A percentile compares a stretch with the other conserved stretches of the same genome.
phyloP scores from a whole-genome alignment of 2,113 vertebrate species.

The Silurus meridionalis region DNA sequence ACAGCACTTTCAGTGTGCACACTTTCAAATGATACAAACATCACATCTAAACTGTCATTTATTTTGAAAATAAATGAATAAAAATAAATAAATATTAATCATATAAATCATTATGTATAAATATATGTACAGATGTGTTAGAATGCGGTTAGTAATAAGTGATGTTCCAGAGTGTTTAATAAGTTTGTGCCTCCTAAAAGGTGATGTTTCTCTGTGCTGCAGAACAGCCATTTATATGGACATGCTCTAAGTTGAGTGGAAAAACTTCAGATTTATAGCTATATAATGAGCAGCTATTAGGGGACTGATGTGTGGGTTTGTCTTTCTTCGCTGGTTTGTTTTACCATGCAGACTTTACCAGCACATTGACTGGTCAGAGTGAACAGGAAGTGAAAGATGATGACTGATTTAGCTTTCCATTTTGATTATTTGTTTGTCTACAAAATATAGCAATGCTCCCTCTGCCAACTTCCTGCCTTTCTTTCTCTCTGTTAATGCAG shows the following conservation, averaged over 20 bases:
- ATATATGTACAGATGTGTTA: constrained; percentile 5
- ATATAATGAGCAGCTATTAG: constrained; percentile 54
- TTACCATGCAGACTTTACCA: constrained; percentile 64
- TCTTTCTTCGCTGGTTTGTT: constrained; percentile 46
- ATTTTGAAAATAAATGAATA: neutral
- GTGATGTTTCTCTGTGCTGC: constrained; percentile 47
- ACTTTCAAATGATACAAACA: neutral
- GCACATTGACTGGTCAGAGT: constrained; percentile 49
- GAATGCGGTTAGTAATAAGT: constrained; percentile 31
- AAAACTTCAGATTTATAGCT: constrained; percentile 67
- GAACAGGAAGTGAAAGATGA: constrained; percentile 17
- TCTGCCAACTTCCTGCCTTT: constrained; percentile 8
- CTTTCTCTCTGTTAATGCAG: constrained; percentile 31
- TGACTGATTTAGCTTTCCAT: neutral
- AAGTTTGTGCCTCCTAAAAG: constrained; percentile 40
- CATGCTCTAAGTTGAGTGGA: constrained; percentile 55
- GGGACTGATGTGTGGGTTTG: constrained; percentile 40
- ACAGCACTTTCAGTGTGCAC: neutral
- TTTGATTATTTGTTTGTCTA: neutral
- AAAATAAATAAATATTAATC: constrained; percentile 21
- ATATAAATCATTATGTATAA: neutral
- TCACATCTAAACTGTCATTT: constrained; percentile 34
- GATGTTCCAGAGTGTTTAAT: constrained; percentile 38
- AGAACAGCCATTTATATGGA: constrained; percentile 50
- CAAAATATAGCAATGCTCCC: neutral